Base-by-base conservation (phyloP, 2,113 vertebrate species). In the Noturus placidus region DNA sequence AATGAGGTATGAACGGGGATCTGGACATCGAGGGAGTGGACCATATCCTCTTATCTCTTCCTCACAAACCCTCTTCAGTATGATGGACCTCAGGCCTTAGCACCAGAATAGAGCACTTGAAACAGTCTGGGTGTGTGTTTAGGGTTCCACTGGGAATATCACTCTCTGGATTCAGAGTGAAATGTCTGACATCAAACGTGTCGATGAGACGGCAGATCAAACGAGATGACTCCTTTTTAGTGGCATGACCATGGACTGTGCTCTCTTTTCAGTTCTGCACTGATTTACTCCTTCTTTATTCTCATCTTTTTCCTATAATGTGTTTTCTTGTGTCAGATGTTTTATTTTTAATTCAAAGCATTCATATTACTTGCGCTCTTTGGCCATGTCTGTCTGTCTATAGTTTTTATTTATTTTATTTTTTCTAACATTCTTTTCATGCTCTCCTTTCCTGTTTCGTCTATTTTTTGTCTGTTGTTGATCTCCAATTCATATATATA, bases 111-210 rank as follows among this genome's bases (percentile, higher is more conserved):
- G 89, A 86, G 85, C 83, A 90, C 93, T 94, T 94, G 92, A 94
- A 92, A 94, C 92, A 88, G 83, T 70, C 33, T 65, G 72, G 74
- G 72, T 86, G 79, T 74, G 79, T 50, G 63, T 56, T 42, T 83
- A 84, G 92, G 85, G 85, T 91, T 91, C 92, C 92, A 83, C 78
- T 70, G 92, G 94, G 93, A 91, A 93, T 85, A 93, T 92, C 86
- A 77, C 82, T 89, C 92, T 94, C 88, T 91, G 93, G 94, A 94
- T 94, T 93, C 93, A 92, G 91, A 91, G 89, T 89, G 93, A 95
- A 94, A 94, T 92, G 94, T 92, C 88, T 88, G 89, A 93, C 93
- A 93, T 94, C 93, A 94, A 93, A 93, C 91, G 89, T 15, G 57
- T 56, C 27, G 77, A 80, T 19, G 86, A 86, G 86, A 86, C 85